Conservation (phyloP, 1,140 invertebrate species). For the Harlomillsia oculata region DNA sequence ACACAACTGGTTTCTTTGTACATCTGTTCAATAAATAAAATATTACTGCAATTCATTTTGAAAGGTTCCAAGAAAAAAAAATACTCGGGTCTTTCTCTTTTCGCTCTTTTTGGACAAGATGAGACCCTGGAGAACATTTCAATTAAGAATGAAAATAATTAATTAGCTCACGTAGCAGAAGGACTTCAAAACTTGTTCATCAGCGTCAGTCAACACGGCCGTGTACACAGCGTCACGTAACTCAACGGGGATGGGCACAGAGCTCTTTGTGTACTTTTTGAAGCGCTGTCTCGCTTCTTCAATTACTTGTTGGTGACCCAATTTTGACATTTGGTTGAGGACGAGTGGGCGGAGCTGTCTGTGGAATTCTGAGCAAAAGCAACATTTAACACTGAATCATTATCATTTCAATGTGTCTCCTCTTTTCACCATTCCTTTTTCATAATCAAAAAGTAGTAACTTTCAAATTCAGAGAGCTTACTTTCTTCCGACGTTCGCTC, state of each 20-base stretch:
- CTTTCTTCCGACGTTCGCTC: not conserved
- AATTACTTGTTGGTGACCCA: not conserved
- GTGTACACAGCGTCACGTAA: not conserved
- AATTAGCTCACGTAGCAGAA: too few species aligned
- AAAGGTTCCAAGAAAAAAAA: too few species aligned
- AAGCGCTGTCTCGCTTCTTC: not conserved
- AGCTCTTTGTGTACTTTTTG: not conserved
- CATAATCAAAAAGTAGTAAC: not conserved
- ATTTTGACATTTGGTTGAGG: not conserved
- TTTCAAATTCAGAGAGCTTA: not conserved
- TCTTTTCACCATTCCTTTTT: too few species aligned
- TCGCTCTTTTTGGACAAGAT: too few species aligned
- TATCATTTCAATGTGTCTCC: not conserved
- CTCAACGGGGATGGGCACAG: not conserved
- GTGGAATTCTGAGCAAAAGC: not conserved
- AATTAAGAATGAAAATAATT: too few species aligned
- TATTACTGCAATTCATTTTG: too few species aligned
- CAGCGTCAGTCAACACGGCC: not conserved
- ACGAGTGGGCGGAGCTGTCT: not conserved
- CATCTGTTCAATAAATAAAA: too few species aligned
- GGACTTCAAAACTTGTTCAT: too few species aligned
- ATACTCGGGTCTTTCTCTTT: too few species aligned
- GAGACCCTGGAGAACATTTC: too few species aligned
- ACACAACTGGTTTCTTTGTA: too few species aligned
- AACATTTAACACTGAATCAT: not conserved